Base-by-base conservation (phyloP, 2,113 vertebrate species). In the Aegotheles bennettii region DNA sequence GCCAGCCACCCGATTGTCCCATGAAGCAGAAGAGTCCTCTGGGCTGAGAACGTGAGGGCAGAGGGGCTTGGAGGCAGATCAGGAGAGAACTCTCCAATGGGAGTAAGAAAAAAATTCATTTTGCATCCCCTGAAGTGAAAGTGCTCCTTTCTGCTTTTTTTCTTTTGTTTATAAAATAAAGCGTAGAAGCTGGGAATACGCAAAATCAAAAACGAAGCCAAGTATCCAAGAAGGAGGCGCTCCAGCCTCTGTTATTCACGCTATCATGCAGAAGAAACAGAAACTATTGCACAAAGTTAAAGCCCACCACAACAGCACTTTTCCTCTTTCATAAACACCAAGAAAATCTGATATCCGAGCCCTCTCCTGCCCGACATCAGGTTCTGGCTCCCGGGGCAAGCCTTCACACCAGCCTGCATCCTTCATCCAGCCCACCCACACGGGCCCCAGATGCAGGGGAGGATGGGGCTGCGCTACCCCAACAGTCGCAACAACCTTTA, bases 341-440 rank as follows among this genome's bases (percentile, higher is more conserved):
- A 11, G 17, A 17, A 57, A 59, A 24, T 28, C 33, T 2, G 21
- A 38, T 9, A 70, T 2, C 25, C 19, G 36, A 36, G n/a, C 1
- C 1, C 42, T 21, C 0, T 2, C 47, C 60, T 11, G 16, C 51
- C 59, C 2, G 5, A 10, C 40, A 47, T 57, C 53, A 10, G 3
- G 8, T 35, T 21, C 76, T 29, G 0, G 0, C 33, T 29, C 26
- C 57, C 70, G 7, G 0, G 0, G 18, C 10, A 21, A 51, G 25
- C n/a, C 60, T 45, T 42, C 25, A 7, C 28, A 13, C 1, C 47
- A 23, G 42, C 19, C 47, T 16, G 16, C 16, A 16, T 2, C 56
- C 26, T n/a, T n/a, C n/a, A n/a, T n/a, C 35, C 10, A 21, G 21
- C 28, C n/a, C 59, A 28, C 6, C 21, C 51, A 35, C 18, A 28